Percentiles rank a stretch among this genome's conserved stretches.
phyloP scores from a whole-genome alignment of 2,888 invertebrate species.

The Nycteola revayana region DNA sequence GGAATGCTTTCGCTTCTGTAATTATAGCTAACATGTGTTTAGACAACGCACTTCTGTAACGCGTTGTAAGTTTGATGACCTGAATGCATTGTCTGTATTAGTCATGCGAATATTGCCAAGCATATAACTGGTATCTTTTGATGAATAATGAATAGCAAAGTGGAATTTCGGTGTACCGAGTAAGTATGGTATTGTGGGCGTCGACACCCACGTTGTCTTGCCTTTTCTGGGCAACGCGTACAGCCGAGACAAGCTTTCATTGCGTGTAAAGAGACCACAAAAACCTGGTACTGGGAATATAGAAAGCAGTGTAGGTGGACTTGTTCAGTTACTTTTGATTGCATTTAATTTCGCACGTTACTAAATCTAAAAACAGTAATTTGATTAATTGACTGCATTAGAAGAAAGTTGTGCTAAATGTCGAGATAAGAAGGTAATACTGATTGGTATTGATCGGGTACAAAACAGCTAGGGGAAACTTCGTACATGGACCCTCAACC shows the following conservation, averaged over 20 bases:
- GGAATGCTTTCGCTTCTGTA: constrained; percentile 41
- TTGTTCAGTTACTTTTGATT: constrained; percentile 37
- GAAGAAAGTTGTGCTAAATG: constrained; percentile 21
- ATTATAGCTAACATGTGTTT: constrained; percentile 40
- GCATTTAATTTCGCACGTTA: constrained; percentile 33
- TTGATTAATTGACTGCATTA: constrained; percentile 21
- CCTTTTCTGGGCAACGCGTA: constrained; percentile 51
- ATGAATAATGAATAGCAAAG: constrained; percentile 27
- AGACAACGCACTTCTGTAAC: constrained; percentile 32
- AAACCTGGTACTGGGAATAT: constrained; percentile 30
- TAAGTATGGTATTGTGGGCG: constrained; percentile 25
- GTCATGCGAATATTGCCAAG: constrained; percentile 25
- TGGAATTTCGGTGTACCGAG: constrained; percentile 33
- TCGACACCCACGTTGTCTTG: constrained; percentile 45
- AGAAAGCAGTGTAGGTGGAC: constrained; percentile 68
- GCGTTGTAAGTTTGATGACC: constrained; percentile 50
- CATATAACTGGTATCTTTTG: constrained; percentile 15
- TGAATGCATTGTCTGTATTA: constrained; percentile 37
- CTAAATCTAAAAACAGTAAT: constrained; percentile 14
- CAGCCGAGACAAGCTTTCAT: constrained; percentile 53
- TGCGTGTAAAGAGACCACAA: constrained; percentile 28
- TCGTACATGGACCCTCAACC: too few species aligned
- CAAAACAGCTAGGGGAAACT: too few species aligned
- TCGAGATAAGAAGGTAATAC: too few species aligned
- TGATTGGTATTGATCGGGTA: too few species aligned